Evolutionary conservation across 1,140 invertebrate genomes (phyloP).

Genomic region (Hirudo medicinalis): DNA sequence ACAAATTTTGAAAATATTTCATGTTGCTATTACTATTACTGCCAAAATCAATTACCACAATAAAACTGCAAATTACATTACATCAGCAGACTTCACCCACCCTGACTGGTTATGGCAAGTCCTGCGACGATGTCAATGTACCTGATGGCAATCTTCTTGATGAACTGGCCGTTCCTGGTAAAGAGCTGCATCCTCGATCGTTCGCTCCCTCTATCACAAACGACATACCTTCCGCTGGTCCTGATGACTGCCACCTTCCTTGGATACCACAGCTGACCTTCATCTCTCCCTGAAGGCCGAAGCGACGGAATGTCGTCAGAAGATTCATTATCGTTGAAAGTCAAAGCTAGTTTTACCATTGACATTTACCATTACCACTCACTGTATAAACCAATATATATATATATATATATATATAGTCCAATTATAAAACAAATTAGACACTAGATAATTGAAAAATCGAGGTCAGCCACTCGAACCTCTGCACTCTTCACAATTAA

Average conservation of each 20-base stretch:
- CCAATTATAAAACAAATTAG: too few relatives aligned
- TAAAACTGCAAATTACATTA: too few relatives aligned
- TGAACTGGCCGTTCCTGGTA: slow-evolving; percentile 47
- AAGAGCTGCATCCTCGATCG: slow-evolving; percentile 90
- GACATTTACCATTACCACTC: background rate
- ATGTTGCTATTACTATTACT: too few relatives aligned
- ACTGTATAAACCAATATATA: too few relatives aligned
- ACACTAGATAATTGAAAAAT: too few relatives aligned
- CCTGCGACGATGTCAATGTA: slow-evolving; percentile 97
- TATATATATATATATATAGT: too few relatives aligned
- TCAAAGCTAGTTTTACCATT: background rate
- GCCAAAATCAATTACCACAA: too few relatives aligned
- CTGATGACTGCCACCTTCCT: slow-evolving; percentile 84
- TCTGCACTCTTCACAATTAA: too few relatives aligned
- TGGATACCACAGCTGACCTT: slow-evolving; percentile 90
- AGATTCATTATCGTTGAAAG: background rate
- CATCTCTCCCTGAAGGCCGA: slow-evolving; percentile 48
- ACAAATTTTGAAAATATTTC: background rate
- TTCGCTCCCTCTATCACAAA: slow-evolving; percentile 89
- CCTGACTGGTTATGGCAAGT: slow-evolving; percentile 71
- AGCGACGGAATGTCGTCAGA: background rate
- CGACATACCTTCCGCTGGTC: slow-evolving; percentile 55
- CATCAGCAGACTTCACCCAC: slow-evolving; percentile 32
- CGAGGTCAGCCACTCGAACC: too few relatives aligned
- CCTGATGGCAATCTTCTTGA: slow-evolving; percentile 80